Percentiles rank a stretch among this genome's conserved stretches.
Evolutionary conservation across 2,888 invertebrate species (phyloP).

Genomic region (Ennomos quercinarius): DNA sequence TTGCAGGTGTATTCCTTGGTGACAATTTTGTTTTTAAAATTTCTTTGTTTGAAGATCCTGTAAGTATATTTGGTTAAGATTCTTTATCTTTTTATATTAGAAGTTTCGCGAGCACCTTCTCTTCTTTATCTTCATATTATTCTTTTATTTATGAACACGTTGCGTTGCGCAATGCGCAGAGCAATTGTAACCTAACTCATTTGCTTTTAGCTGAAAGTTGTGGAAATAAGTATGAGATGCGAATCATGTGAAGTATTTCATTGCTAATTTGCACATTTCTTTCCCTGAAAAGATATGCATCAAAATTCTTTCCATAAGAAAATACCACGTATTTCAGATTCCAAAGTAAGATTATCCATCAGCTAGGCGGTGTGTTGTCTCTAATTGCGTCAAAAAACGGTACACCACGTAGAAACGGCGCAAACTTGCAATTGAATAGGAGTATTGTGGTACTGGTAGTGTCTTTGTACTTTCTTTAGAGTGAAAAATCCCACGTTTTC

Average conservation of each 20-base stretch:
- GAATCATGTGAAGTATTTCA: slow-evolving; percentile 8
- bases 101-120: not conserved
- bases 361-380: slow-evolving; percentile 45
- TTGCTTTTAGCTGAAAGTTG: slow-evolving; percentile 11
- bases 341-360: slow-evolving; percentile 22
- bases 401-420: slow-evolving; percentile 64
- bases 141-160: not conserved
- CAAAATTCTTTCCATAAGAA: slow-evolving; percentile 31
- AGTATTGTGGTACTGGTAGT: slow-evolving; percentile 51
- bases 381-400: slow-evolving; percentile 62
- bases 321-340: slow-evolving; percentile 22
- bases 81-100: not conserved
- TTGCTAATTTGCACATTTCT: slow-evolving; percentile 17
- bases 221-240: no score
- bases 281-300: slow-evolving; percentile 21
- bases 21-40: slow-evolving; percentile 6
- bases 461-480: slow-evolving; percentile 69
- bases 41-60: not conserved
- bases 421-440: slow-evolving; percentile 53
- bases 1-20: slow-evolving; percentile 36
- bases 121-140: no score
- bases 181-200: not conserved
- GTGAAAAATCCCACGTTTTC: slow-evolving; percentile 78
- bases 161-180: no score
- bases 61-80: slow-evolving; percentile 1